Base-by-base conservation (phyloP, 2,888 invertebrate species). In the Ecliptopera silaceata region DNA sequence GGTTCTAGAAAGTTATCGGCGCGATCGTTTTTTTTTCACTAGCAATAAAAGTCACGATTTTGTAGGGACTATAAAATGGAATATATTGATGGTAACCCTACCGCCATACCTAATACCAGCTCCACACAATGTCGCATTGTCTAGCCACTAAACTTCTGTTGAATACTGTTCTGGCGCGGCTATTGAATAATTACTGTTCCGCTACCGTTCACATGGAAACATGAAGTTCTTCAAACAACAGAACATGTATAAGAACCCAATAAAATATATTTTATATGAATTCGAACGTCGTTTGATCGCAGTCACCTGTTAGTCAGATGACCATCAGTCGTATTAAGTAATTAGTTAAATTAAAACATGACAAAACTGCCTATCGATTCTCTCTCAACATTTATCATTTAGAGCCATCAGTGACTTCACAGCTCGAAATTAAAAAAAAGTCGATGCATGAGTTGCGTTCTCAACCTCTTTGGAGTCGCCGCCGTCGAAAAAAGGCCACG, bases 81-180 rank as follows among this genome's bases (percentile, higher is more conserved):
- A 5, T 22, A 5, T 22, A 22, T 22, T 15, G 29, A 20, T 73
- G 74, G 71, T 61, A 48, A 55, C 68, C 66, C 65, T 63, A 68
- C 55, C 65, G 59, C 64, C 22, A 2, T 41, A 41, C 20, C 65
- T 71, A 71, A 78, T 78, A 80, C 82, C 75, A 70, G 79, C 79
- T 78, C 73, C 53, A 72, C 71, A 87, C 84, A 86, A 87, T 86
- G 79, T 72, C 55, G 74, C 79, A 86, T 87, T 87, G 88, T 88
- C 75, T 86, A 69, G 70, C 65, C 66, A 73, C 72, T 74, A 73
- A 77, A 83, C 85, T 83, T 79, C 81, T 80, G 80, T 80, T 80
- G 78, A 76, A 80, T 79, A 79, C 59, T 69, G 69, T 77, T 72
- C 74, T 70, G 69, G 51, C 61, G 51, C 66, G 73, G 66, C 71